Base-by-base conservation (phyloP, 2,797 vertebrate species). In the Gadopsis bispinosus region DNA sequence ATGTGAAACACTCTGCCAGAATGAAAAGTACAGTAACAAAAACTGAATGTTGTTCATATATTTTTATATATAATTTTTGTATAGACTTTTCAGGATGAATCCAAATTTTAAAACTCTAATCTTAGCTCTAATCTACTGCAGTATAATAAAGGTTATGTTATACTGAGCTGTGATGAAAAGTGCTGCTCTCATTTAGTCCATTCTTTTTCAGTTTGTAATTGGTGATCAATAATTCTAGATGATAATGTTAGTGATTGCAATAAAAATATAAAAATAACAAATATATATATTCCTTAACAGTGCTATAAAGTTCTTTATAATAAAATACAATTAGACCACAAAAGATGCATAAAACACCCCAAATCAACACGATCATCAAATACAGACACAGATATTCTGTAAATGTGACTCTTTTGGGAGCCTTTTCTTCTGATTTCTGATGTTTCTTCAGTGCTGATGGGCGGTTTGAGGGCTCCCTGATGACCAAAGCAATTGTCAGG, bases 401-500 rank as follows among this genome's bases (percentile, higher is more conserved):
- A 19, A 51, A 31, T 73, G 47, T 45, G 35, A 33, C 50, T 61
- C 11, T 64, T 39, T 10, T 39, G 2, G 37, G 9, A 2, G 7
- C 7, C 13, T 37, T 68, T 33, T 17, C 20, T 62, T 51, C 1
- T 62, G 26, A 37, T 45, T 45, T 62, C 54, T 48, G 11, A 14
- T 59, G 12, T 86, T 66, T 68, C 9, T 19, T 75, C 89, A 99
- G 98, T 84, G 98, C 98, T 20, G 98, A 99, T 1, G 98, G 98
- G 9, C 95, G 95, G 35, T 99, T 99, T 54, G 97, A 99, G 81
- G 97, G 97, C 74, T 99, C 98, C 3, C 87, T 99, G 73, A 98
- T 99, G 98, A 99, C 98, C 33, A 99, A 99, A 93, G 98, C 93
- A 45, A 95, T 99, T 7, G 96, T 99, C 75, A 97, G 93, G 81